A percentile compares a stretch with the other conserved stretches of the same genome.
Conservation (phyloP, 2,888 invertebrate species). For the Galerucella nymphaeae region DNA sequence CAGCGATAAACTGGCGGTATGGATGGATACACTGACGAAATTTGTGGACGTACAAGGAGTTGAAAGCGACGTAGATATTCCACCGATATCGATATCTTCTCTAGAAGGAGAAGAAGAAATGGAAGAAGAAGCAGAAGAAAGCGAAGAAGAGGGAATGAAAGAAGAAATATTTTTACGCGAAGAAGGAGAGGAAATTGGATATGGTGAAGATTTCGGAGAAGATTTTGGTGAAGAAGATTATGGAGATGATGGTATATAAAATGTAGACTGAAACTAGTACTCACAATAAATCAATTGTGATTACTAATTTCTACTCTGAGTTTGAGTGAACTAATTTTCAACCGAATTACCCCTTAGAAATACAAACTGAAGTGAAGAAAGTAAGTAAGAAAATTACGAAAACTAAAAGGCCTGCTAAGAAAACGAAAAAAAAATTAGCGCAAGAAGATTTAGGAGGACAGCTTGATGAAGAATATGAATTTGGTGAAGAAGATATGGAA, state of each 20-base stretch:
- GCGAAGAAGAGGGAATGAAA: conserved; percentile 5
- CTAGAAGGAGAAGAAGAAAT: conserved; percentile 43
- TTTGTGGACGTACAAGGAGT: conserved; percentile 57
- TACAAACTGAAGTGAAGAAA: conserved; percentile 2
- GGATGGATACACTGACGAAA: conserved; percentile 57
- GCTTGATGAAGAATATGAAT: neutral
- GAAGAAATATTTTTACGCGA: neutral
- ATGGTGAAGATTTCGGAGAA: conserved; percentile 6
- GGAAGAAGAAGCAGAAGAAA: conserved; percentile 38
- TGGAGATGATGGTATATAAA: neutral
- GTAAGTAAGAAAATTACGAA: neutral
- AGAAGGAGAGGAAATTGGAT: neutral
- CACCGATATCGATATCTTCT: conserved; percentile 48
- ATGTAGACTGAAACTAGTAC: neutral
- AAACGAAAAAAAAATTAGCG: neutral
- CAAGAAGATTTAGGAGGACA: conserved; percentile 30
- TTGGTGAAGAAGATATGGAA: neutral
- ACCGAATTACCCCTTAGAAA: neutral
- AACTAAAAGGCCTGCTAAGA: neutral
- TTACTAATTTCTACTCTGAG: neutral
- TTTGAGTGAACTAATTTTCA: neutral
- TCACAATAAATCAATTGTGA: neutral
- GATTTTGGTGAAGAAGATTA: conserved; percentile 18
- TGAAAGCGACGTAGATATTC: conserved; percentile 54
- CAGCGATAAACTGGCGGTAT: conserved; percentile 57